Evolutionary conservation across 2,113 vertebrate genomes (phyloP), one percentile per base, ranked within the genome.

Genomic region (Mus musculus): DNA sequence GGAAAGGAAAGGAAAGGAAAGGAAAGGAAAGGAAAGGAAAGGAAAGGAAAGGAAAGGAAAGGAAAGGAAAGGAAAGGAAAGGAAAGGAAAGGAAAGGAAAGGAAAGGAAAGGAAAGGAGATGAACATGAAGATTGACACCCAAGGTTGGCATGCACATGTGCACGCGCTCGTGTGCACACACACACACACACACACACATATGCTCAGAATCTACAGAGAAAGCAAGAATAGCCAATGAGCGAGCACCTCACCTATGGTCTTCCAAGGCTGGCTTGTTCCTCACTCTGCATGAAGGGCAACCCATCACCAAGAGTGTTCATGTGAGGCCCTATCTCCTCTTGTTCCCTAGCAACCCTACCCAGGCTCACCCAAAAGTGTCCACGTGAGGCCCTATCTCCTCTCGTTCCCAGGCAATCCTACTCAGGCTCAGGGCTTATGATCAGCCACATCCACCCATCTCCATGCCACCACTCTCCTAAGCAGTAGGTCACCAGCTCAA

Each of bases 151-250:
- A n/a, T 82, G 30, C 36, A n/a, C 36, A 22, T 22, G 5, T 39
- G 2, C n/a, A 39, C 14, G 2, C 20, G 3, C 39, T 1, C 10
- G 4, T 26, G 30, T 22, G 13, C 39, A 2, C 22, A 39, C n/a
- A 39, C 2, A 26, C 73, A 42, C n/a, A 24, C 1, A 4, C 8
- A 24, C 39, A 12, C 73, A 76, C 39, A 46, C 73, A 76, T 9
- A 10, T 30, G 11, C 65, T 67, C 65, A 30, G 65, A 67, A 30
- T 67, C 65, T 30, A 30, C 61, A 63, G 56, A n/a, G 80, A 36
- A 17, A 39, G 16, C 20, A 61, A 36, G 36, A 82, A 81, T 5
- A 81, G 10, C 28, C 56, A 52, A 17, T 54, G 33, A 72, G 36
- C 19, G 17, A n/a, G 39, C 46, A 10, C 26, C 52, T 12, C 0